Base-by-base conservation (phyloP, 1,140 invertebrate genomes). In the Apis cerana region DNA sequence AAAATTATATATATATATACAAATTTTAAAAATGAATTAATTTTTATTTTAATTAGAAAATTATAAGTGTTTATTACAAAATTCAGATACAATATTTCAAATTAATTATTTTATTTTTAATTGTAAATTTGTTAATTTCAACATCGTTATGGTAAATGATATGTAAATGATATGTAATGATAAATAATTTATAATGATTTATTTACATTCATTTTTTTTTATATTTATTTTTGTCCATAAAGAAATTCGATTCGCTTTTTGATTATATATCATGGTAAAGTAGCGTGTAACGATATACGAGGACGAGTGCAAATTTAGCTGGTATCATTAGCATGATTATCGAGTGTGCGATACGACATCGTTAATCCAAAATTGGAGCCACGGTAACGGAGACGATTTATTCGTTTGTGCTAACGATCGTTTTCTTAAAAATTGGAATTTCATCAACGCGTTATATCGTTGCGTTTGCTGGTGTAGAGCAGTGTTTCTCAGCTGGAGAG, bases 301-400 rank as follows among this genome's bases (percentile, higher is more conserved):
- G n/a, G n/a, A 62, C 27, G 64, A 77, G 33, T 21, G 21, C 11
- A n/a, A 54, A 67, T 56, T 77, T 56, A 67, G 19, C 4, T 33
- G 10, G 27, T 77, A 17, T 27, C 75, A 67, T 77, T 77, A 64
- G 52, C 52, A 33, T 43, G 48, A 75, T 62, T 62, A 50, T 48
- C 1, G 15, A 65, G 75, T 23, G 75, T 23, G 52, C 52, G 23
- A 77, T 68, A 33, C 64, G 23, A 77, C 64, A 12, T 67, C 75
- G 21, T 77, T 68, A 67, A 77, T 77, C 23, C 33, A 52, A 77
- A 56, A 77, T 77, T 56, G 75, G 50, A 52, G 21, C 10, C 62
- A 54, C 62, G 62, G 19, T 48, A 77, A 77, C 58, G 75, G 48
- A 67, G 64, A 56, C 23, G 75, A 50, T 67, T 67, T 48, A 58